Base-by-base conservation (phyloP, 2,113 vertebrate genomes). In the Tragelaphus scriptus region DNA sequence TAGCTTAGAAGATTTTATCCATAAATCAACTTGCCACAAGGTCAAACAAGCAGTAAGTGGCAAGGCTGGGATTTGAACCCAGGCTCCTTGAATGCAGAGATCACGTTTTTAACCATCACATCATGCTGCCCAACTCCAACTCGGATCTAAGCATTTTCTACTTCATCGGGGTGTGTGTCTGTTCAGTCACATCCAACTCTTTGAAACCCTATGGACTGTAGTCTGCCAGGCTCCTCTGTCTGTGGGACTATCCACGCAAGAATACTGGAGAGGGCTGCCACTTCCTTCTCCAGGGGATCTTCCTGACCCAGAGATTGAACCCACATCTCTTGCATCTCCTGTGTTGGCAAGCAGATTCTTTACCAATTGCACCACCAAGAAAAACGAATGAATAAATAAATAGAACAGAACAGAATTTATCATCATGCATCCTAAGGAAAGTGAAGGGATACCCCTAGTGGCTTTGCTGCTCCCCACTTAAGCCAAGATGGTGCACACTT, bases 311-410 rank as follows among this genome's bases (percentile, higher is more conserved):
- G 71, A 14, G 71, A 75, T 4, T 14, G 36, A 75, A 44, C 5
- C 10, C 0, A 12, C 0, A 0, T 75, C 71, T 44, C 71, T 75
- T 75, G 19, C 71, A 75, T 75, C 36, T 26, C 11, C 71, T 75
- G 36, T 1, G 6, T 4, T 25, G 71, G 71, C 36, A 75, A 36
- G 71, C 0, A 0, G 71, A 44, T 75, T 75, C 71, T 75, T 44
- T 75, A 75, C 36, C 36, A 75, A 7, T 23, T 75, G 12, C 36
- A 14, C 71, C 71, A 47, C 13, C 75, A 77, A 77, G 36, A 47
- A 77, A 79, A 47, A 28, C 12, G 15, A 79, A 79, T 79, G 25
- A 58, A 28, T 32, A 59, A 58, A 32, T 40, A 68, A 56, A 28
- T 1, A 51, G 26, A 88, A 63, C 4, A 94, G 51, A 44, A 85